Evolutionary conservation across 2,797 vertebrate genomes (phyloP), one percentile per base, ranked within the genome.

Genomic region (Moxostoma hubbsi): DNA sequence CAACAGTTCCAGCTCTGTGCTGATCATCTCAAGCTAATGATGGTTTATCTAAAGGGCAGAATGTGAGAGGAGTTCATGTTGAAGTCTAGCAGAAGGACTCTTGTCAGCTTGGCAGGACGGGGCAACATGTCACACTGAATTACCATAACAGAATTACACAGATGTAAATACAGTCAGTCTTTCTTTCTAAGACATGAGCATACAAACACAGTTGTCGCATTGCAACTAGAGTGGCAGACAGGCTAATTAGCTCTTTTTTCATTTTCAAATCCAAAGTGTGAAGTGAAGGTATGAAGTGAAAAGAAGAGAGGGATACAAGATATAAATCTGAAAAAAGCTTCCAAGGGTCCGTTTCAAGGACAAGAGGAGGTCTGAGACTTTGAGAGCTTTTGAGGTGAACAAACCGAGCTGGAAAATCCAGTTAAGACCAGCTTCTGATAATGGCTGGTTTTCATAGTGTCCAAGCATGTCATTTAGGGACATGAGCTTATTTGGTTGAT

Each of bases 231-330:
- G 82, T 87, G 93, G 88, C 91, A 90, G 87, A 86, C 68, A 75
- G 85, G 88, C 84, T 91, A 92, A 93, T 93, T 91, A 91, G 84
- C 84, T 79, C 71, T 69, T 85, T 90, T 90, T 89, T 24, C 1
- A 1, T 24, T 24, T 24, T 24, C 24, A n/a, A n/a, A 15, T 63
- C 67, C 61, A 79, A 81, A 79, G 15, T 57, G 5, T 11, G 36
- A 7, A 59, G 68, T 62, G 63, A 55, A 68, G 74, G 77, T 75
- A 45, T 68, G 81, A 51, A 77, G 16, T 50, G 62, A 65, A 73
- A 16, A 58, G 2, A 70, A 24, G 18, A 15, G 16, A 50, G 55
- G 47, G 36, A 36, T 36, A 36, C 36, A 36, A 36, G 3, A 36
- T 36, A 36, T 36, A 36, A 36, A 80, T 47, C 49, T 53, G 2